Evolutionary conservation across 2,797 vertebrate genomes (phyloP).

Genomic region (Cyclura pinguis): DNA sequence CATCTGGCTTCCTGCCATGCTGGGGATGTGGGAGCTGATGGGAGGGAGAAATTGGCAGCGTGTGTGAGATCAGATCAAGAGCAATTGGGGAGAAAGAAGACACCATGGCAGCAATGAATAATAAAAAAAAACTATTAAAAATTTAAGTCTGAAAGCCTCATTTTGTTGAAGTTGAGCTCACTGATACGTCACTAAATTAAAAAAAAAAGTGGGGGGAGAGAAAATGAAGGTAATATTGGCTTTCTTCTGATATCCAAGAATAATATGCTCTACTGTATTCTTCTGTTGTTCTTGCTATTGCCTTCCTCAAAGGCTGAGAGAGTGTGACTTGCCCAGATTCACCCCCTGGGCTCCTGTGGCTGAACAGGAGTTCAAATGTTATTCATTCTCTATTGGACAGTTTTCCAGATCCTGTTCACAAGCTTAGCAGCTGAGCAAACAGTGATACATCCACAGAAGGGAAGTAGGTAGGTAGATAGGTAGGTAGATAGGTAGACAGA

Average conservation of each 20-base stretch:
- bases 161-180: not conserved
- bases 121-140: not conserved
- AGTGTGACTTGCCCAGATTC: too few species aligned
- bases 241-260: not conserved
- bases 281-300: not conserved
- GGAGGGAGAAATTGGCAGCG: constrained; percentile 48
- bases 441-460: too few species aligned
- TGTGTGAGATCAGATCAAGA: not conserved
- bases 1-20: constrained; percentile 73
- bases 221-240: not conserved
- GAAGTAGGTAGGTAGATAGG: too few species aligned
- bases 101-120: not conserved
- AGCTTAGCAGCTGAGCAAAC: too few species aligned
- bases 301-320: too few species aligned
- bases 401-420: too few species aligned
- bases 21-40: constrained; percentile 31
- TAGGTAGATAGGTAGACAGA: too few species aligned
- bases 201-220: too few species aligned
- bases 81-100: not conserved
- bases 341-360: too few species aligned
- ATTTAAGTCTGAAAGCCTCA: not conserved
- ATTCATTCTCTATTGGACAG: too few species aligned
- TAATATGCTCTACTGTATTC: not conserved
- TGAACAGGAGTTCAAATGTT: too few species aligned
- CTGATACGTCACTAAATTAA: too few species aligned